Base-by-base conservation (phyloP, 2,888 invertebrate genomes). In the Leistus spinibarbis region DNA sequence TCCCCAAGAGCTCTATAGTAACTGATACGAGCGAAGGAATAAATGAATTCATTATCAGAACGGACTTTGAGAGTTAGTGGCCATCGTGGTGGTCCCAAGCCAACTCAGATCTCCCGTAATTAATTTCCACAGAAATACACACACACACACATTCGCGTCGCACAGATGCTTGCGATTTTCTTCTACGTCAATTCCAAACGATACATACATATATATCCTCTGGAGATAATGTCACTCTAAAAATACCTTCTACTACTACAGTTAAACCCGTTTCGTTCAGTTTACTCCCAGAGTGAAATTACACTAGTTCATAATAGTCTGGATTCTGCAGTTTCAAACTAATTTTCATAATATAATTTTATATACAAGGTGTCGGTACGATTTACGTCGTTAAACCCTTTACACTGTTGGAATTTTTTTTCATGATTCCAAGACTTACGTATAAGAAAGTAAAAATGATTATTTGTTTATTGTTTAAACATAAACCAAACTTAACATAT, bases 21-120 rank as follows among this genome's bases (percentile, higher is more conserved):
- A 70, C 54, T 71, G 71, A 71, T 71, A 63, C 71, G 54, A 64
- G 23, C 64, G 56, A 70, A 71, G 71, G 71, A 72, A 60, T 60
- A 60, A 60, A 72, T 72, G 72, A 72, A 72, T 72, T 72, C 72
- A 72, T 72, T 72, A 72, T 72, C 72, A 72, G 71, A 24, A 13
- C 56, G 68, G 22, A 20, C 60, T 17, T 60, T 60, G 19, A 20
- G 19, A 60, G 60, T 60, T 17, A 60, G 20, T 60, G 19, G 69
- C 53, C 54, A 60, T 57, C 16, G 19, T 60, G 23, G 57, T 24
- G 27, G 69, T 68, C 60, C 57, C 4, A 56, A 19, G 24, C 40
- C 22, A 56, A 24, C 23, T 20, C 54, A 56, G 62, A 40, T 69
- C 69, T 62, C 60, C 40, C 19, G 20, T 66, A 65, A 72, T 72